Percentiles rank a stretch among this genome's conserved stretches.
phyloP scores from a whole-genome alignment of 1,140 invertebrate genomes.

The Mycetomoellerius zeteki region DNA sequence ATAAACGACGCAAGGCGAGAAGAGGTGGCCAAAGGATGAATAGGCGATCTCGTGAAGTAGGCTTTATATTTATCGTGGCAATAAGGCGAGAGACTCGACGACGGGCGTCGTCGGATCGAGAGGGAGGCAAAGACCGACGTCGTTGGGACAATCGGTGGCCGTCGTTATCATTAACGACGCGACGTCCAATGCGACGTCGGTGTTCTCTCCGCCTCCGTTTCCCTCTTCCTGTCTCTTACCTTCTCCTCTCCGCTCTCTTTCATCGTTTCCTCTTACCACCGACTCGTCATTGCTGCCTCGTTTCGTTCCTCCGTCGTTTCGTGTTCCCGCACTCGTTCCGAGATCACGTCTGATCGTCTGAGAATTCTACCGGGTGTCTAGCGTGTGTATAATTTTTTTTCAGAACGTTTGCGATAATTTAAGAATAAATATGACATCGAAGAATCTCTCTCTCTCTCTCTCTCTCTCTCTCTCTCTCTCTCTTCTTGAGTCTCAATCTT shows the following conservation, averaged over 20 bases:
- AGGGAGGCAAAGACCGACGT: constrained; percentile 59
- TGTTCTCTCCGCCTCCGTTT: constrained; percentile 66
- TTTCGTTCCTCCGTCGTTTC: constrained; percentile 55
- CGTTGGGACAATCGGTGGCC: constrained; percentile 81
- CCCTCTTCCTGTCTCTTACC: constrained; percentile 55
- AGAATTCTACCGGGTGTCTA: constrained; percentile 50
- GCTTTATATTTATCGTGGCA: constrained; percentile 82
- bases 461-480: not conserved
- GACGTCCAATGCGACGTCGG: constrained; percentile 76
- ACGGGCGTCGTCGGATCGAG: constrained; percentile 71
- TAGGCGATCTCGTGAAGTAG: constrained; percentile 73
- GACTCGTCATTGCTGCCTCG: constrained; percentile 56
- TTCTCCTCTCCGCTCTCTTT: constrained; percentile 38
- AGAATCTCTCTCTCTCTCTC: not conserved
- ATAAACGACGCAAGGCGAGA: not conserved
- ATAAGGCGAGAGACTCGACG: constrained; percentile 76
- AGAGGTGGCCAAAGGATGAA: constrained; percentile 42
- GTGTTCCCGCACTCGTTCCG: constrained; percentile 40
- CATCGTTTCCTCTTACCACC: constrained; percentile 32
- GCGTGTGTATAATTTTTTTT: not conserved
- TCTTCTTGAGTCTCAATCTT: not conserved
- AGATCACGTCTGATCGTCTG: constrained; percentile 38
- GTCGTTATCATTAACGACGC: constrained; percentile 83
- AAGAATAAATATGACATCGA: not conserved
- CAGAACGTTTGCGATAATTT: not conserved